Evolutionary conservation across 37 sponge, comb jelly and placozoan species (phyloP).

Genomic region (Amphimedon queenslandica): DNA sequence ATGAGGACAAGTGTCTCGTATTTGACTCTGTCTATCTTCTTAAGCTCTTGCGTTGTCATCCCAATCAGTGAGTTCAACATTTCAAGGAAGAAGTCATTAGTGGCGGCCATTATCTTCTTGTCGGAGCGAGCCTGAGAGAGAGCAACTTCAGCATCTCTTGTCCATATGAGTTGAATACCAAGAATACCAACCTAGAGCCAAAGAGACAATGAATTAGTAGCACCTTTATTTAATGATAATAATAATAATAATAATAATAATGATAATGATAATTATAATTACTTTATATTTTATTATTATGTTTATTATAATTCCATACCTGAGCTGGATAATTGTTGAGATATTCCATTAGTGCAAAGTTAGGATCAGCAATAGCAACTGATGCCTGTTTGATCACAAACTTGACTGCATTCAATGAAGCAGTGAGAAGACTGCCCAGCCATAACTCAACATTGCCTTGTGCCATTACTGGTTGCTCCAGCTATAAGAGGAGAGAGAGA

Average conservation of each 20-base stretch:
- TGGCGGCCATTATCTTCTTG: constrained; percentile 86
- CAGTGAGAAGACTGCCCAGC: constrained; percentile 75
- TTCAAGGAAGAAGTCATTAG: constrained; percentile 81
- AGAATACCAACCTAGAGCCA: constrained; percentile 84
- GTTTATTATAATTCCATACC: constrained; percentile 35
- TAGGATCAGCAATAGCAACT: constrained; percentile 82
- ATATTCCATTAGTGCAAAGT: constrained; percentile 88
- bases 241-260: too few species aligned
- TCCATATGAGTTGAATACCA: constrained; percentile 95
- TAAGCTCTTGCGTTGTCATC: constrained; percentile 82
- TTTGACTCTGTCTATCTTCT: constrained; percentile 83
- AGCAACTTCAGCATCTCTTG: constrained; percentile 76
- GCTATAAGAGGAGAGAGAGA: constrained; percentile 34
- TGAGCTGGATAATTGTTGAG: constrained; percentile 84
- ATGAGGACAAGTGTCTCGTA: constrained; percentile 97
- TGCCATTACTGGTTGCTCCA: constrained; percentile 94
- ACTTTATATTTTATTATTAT: too few species aligned
- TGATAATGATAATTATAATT: too few species aligned
- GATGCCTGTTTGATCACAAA: constrained; percentile 76
- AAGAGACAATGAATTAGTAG: too few species aligned
- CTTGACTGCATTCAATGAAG: constrained; percentile 66
- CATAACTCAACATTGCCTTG: constrained; percentile 94
- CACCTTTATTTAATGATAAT: neutral
- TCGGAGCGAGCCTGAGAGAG: constrained; percentile 74
- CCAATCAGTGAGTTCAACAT: constrained; percentile 86